Conservation (phyloP, 2,888 invertebrate species). For the Parascotia fuliginaria region DNA sequence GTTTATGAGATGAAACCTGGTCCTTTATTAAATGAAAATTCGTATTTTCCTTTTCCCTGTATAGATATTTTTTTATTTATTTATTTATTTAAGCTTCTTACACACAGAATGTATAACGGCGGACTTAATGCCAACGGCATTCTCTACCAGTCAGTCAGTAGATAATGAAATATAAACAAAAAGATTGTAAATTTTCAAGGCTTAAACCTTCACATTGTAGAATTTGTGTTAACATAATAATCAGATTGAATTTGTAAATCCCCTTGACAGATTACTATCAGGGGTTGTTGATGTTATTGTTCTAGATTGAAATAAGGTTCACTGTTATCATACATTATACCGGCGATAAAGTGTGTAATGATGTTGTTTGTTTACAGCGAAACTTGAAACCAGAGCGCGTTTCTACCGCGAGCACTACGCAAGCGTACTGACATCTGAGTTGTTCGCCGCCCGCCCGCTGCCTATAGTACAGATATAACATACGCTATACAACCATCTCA, state of each 20-base stretch:
- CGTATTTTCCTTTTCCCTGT: too few relatives aligned
- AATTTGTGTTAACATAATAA: background rate
- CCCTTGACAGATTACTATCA: background rate
- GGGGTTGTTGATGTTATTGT: background rate
- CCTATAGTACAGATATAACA: conserved; percentile 58
- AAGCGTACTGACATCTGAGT: conserved; percentile 81
- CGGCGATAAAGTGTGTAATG: background rate
- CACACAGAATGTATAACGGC: too few relatives aligned
- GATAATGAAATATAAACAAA: too few relatives aligned
- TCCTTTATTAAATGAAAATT: too few relatives aligned
- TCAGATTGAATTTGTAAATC: background rate
- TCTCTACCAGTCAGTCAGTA: too few relatives aligned
- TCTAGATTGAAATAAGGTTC: background rate
- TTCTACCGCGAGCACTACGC: conserved; percentile 76
- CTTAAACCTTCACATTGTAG: background rate
- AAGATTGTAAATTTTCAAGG: background rate
- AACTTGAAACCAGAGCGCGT: conserved; percentile 77
- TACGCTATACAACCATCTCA: conserved; percentile 47
- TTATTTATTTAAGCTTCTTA: too few relatives aligned
- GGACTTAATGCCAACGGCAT: too few relatives aligned
- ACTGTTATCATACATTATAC: background rate
- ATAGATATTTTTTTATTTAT: too few relatives aligned
- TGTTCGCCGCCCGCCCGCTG: conserved; percentile 69
- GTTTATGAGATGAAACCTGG: too few relatives aligned
- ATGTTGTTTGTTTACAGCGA: conserved; percentile 61